These are phyloP conservation scores for Drosophila watanabei DNA, from an alignment of 1,140 invertebrate species.

Conservation along the genomic window DNA sequence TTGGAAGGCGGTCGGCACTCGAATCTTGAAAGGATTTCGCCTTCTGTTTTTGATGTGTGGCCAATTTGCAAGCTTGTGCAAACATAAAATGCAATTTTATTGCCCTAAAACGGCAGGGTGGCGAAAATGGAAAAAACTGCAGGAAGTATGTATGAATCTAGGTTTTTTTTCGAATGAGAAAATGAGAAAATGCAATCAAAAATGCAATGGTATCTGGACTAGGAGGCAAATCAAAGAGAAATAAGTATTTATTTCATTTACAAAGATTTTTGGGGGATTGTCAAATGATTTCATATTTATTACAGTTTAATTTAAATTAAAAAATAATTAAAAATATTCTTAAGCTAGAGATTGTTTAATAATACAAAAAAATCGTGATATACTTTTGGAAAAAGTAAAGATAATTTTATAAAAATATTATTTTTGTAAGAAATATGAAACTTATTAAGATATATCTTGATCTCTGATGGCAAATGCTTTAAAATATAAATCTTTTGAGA, in stretches of 20 bases:
- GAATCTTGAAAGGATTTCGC: slow-evolving; percentile 76
- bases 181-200: slow-evolving; percentile 5
- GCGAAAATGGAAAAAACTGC: slow-evolving; percentile 13
- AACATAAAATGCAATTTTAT: slow-evolving; percentile 59
- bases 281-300: background rate
- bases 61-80: slow-evolving; percentile 62
- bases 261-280: background rate
- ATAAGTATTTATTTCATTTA: background rate
- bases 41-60: slow-evolving; percentile 70
- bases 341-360: no score
- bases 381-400: no score
- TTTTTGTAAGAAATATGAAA: background rate
- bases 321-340: background rate
- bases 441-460: background rate
- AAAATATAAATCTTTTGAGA: background rate
- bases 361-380: no score
- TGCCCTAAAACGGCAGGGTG: slow-evolving; percentile 29
- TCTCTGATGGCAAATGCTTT: background rate
- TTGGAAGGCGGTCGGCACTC: slow-evolving; percentile 6
- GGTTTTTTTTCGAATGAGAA: background rate
- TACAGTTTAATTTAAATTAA: background rate
- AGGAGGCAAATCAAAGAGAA: slow-evolving; percentile 34
- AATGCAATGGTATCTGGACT: background rate
- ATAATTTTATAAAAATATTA: no score
- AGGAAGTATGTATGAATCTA: slow-evolving; percentile 17